These are phyloP conservation scores for Vireo altiloquus DNA, from an alignment of 2,113 vertebrate genomes.

Conservation along the genomic window DNA sequence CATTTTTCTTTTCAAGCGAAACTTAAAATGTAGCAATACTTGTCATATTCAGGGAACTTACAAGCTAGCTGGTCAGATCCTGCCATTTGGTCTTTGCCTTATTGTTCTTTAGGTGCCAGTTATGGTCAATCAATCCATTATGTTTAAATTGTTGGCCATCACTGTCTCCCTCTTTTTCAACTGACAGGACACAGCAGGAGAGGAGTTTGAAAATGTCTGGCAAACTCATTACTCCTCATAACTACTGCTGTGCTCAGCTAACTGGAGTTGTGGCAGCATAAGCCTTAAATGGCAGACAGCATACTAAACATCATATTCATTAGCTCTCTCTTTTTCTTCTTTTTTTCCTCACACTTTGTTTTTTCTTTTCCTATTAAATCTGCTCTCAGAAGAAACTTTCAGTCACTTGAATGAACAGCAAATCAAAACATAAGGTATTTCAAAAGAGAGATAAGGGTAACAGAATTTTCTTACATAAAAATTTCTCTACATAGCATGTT, in stretches of 20 bases:
- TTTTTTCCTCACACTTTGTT: accelerated
- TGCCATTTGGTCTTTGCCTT: not conserved
- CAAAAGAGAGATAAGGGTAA: not conserved
- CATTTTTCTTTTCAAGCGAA: not conserved
- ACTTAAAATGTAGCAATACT: not conserved
- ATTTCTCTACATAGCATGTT: not conserved
- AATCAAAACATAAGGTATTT: not conserved
- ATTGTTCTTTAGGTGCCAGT: constrained; percentile 29
- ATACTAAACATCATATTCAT: constrained; percentile 4
- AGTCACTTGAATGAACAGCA: not conserved
- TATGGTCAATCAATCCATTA: not conserved
- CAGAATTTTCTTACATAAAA: not conserved
- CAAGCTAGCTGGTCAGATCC: not conserved
- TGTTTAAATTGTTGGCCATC: constrained; percentile 43
- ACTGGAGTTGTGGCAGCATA: constrained; percentile 33
- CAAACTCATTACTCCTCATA: constrained; percentile 44
- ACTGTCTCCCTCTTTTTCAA: constrained; percentile 33
- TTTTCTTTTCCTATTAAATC: not conserved
- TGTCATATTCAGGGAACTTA: not conserved
- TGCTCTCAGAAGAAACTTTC: not conserved
- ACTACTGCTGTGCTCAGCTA: constrained; percentile 65
- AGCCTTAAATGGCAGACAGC: constrained; percentile 35
- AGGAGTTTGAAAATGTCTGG: constrained; percentile 45
- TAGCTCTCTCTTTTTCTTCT: not conserved
- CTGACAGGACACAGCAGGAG: constrained; percentile 54